phyloP scores from a whole-genome alignment of 2,113 vertebrate species.

The Dolichotis patagonum region DNA sequence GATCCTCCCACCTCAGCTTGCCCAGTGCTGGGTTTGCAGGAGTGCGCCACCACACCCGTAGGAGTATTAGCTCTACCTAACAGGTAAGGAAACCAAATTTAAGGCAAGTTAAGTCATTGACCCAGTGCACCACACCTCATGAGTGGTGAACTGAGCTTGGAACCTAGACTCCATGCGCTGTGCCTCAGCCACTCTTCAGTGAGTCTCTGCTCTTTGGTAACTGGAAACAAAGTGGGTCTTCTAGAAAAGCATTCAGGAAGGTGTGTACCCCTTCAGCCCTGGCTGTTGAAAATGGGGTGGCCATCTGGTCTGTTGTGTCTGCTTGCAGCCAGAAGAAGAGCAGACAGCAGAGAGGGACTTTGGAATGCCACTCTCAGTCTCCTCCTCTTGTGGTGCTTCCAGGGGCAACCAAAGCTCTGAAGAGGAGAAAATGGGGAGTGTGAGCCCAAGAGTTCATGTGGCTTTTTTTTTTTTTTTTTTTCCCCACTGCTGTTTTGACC shows the following conservation, averaged over 20 bases:
- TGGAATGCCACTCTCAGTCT: neutral
- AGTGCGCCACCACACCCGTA: no score
- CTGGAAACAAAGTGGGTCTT: neutral
- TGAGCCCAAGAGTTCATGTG: neutral
- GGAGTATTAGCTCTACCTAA: neutral
- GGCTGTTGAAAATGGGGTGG: neutral
- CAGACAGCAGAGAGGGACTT: neutral
- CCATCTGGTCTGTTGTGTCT: rapidly evolving
- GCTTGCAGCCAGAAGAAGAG: neutral
- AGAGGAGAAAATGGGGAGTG: neutral
- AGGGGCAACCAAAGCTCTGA: neutral
- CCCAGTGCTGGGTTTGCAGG: no score
- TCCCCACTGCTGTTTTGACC: neutral
- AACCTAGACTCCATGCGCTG: neutral
- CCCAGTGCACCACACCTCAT: neutral
- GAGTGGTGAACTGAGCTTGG: neutral
- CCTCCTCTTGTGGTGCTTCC: neutral
- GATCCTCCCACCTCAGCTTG: no score
- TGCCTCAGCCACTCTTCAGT: no score
- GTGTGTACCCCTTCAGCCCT: neutral
- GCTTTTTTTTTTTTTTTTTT: neutral
- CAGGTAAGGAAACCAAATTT: neutral
- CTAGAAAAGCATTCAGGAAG: neutral
- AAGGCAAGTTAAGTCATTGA: neutral
- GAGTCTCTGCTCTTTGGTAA: neutral